Evolutionary conservation across 1,140 invertebrate species (phyloP), one percentile per base, ranked within the genome.

Genomic region (Papilio xuthus): DNA sequence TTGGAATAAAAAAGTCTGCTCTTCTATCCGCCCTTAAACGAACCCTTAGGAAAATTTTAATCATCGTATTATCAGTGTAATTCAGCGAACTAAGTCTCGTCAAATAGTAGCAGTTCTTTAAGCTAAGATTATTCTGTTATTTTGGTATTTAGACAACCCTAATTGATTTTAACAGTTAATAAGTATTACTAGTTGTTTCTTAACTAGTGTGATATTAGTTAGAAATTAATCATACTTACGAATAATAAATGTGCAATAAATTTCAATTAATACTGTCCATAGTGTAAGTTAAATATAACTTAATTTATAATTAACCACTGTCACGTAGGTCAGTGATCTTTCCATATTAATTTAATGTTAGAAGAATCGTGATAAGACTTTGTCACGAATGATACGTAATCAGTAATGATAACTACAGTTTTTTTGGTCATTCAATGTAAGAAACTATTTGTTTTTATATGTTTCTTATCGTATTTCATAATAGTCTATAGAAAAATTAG

Each of bases 321-420:
- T 67, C 26, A 15, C 74, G 47, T 80, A 80, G 77, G 81, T 79
- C 79, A 83, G 79, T 81, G 72, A 44, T 79, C 78, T 50, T 28
- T 94, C 1, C 96, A 97, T 85, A 86, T 76, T 60, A 23, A 42
- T 41, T 60, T 63, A 76, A 76, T 63, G 32, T 76, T 56, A 23
- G 74, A 76, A 76, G 56, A 63, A 63, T 23, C 28, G 32, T 76
- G 74, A 76, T 76, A 76, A 63, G 74, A 42, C 12, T n/a, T 32
- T 75, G 47, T 53, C 50, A 75, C n/a, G n/a, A 47, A 28, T 56
- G 72, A 18, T 74, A 50, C 23, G 72, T 75, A 75, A 75, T 56
- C 72, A 75, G 72, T 53, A 32, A 20, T 10, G 44, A 67, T 67
- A 67, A 60, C 23, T 4, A 28, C 13, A 13, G 13, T 67, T 67